phyloP scores from a whole-genome alignment of 2,797 vertebrate species.

The Simalia tracyae region DNA sequence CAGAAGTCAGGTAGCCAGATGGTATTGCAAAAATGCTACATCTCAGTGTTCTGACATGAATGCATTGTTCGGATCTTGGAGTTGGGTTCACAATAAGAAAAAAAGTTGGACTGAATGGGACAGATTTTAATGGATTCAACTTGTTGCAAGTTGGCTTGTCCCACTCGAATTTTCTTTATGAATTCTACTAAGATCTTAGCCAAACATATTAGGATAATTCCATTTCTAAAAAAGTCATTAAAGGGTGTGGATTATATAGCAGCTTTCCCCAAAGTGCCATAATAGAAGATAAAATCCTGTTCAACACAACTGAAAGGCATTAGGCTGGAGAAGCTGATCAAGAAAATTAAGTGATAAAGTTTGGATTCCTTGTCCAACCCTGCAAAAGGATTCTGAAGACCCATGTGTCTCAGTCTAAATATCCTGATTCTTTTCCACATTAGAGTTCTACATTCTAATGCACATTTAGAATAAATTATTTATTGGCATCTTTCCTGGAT shows the following conservation, averaged over 20 bases:
- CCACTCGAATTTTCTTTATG: neutral
- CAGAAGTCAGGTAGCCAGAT: neutral
- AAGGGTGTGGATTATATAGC: neutral
- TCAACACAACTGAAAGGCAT: neutral
- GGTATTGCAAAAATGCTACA: neutral
- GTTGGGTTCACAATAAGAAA: neutral
- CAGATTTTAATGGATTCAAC: neutral
- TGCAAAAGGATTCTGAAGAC: slow-evolving; percentile 57
- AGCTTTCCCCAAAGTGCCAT: neutral
- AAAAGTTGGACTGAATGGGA: neutral
- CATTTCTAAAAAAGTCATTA: neutral
- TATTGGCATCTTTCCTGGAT: slow-evolving; percentile 5
- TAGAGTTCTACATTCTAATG: slow-evolving; percentile 13
- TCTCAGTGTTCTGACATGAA: neutral
- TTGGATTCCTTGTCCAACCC: slow-evolving; percentile 24
- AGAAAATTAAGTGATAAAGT: neutral
- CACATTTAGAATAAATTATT: slow-evolving; percentile 17
- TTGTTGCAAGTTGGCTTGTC: neutral
- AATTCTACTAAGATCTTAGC: neutral
- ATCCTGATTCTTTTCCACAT: slow-evolving; percentile 18
- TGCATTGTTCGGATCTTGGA: neutral
- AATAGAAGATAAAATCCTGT: neutral
- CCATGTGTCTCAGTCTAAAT: slow-evolving; percentile 49
- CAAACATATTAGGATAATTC: neutral
- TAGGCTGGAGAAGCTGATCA: neutral